Base-by-base conservation (phyloP, 2,797 vertebrate species). In the Graptemys geographica region DNA sequence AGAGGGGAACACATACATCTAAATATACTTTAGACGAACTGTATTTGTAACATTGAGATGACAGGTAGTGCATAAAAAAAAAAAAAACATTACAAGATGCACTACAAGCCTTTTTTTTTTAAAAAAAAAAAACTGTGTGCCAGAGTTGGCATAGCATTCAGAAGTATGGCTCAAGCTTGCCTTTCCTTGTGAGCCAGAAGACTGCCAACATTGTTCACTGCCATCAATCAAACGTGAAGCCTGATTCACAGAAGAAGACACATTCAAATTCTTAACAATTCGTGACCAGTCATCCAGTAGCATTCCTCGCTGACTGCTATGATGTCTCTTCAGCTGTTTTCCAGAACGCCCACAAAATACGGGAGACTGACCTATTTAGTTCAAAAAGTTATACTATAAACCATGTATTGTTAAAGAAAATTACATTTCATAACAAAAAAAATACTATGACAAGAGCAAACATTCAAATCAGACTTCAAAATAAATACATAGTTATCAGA, bases 131-230 rank as follows among this genome's bases (percentile, higher is more conserved):
- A 74, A 10, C 6, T 12, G 31, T 2, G 31, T 3, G 44, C 23
- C 80, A 72, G 41, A 93, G 88, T 11, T 72, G 37, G 11, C 7
- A 87, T 88, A 95, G 4, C 27, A 41, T 85, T 2, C 8, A 57
- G 56, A 49, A 18, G 55, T 33, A 44, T 1, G 2, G 51, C 12
- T 72, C 41, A 3, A 90, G 59, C n/a, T 93, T 97, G 99, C 99
- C 99, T 99, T 99, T 92, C 99, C 99, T 98, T 99, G 99, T 0
- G 99, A 99, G 19, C 99, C 99, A 1, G 99, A 99, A 2, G 99
- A 99, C 97, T 99, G 99, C 99, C 99, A 99, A 92, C 99, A 99
- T 96, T 99, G 99, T 94, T 99, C 99, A 5, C 99, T 99, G 91
- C 98, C 98, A 94, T 99, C 99, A 81, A 99, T 99, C 87, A 99